phyloP scores from a whole-genome alignment of 2,888 invertebrate genomes.

The Melanophora roralis region DNA sequence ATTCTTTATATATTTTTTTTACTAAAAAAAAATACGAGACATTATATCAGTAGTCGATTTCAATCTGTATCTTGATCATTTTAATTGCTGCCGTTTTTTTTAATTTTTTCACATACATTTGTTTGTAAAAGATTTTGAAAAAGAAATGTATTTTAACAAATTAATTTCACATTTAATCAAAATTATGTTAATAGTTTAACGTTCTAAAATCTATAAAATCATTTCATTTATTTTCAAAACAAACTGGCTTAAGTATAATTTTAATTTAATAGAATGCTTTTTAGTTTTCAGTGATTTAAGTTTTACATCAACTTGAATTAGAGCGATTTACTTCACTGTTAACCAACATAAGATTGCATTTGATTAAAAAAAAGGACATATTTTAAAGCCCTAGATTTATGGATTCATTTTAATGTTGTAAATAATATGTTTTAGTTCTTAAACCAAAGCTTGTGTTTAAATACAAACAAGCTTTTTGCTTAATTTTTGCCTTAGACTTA shows the following conservation, averaged over 20 bases:
- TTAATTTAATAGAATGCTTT: neutral
- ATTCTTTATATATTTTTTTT: too few relatives aligned
- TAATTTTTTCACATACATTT: slow-evolving; percentile 44
- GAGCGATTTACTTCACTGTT: neutral
- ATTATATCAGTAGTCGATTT: slow-evolving; percentile 43
- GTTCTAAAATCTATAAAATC: slow-evolving; percentile 53
- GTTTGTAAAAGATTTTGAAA: too few relatives aligned
- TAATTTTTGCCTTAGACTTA: too few relatives aligned
- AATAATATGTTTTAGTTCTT: neutral
- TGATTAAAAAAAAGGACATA: neutral
- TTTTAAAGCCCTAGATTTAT: neutral
- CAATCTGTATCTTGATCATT: slow-evolving; percentile 19
- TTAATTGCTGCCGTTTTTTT: slow-evolving; percentile 23
- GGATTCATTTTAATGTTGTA: too few relatives aligned
- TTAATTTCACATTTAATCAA: slow-evolving; percentile 64
- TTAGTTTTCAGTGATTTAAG: slow-evolving; percentile 4
- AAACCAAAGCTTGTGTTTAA: neutral
- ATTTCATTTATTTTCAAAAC: slow-evolving; percentile 16
- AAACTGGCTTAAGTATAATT: slow-evolving; percentile 25
- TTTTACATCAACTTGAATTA: slow-evolving; percentile 21
- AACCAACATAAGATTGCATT: slow-evolving; percentile 3
- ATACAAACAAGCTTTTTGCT: neutral
- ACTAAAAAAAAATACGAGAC: slow-evolving; percentile 39
- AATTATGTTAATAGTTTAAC: slow-evolving; percentile 59
- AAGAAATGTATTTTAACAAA: slow-evolving; percentile 51